Evolutionary conservation across 2,888 invertebrate genomes (phyloP), one percentile per base, ranked within the genome.

Genomic region (Dicyrtomina minuta): DNA sequence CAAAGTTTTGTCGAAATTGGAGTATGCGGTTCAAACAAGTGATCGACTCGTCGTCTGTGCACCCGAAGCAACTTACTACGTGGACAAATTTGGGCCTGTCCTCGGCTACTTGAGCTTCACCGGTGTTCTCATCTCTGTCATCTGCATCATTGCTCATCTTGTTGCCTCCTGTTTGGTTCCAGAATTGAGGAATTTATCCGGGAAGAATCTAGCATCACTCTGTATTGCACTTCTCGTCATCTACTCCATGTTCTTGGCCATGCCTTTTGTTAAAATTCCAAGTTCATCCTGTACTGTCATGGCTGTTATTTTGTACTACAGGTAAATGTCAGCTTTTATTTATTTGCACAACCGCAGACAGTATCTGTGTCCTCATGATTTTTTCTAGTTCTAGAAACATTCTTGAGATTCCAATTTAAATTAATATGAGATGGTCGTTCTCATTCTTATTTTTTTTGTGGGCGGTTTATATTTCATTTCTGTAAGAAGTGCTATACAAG

Each of bases 201-300:
- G 85, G 20, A 84, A 84, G 76, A 85, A 84, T 74, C 76, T 85
- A 55, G 83, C 84, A n/a, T 83, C 84, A n/a, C 80, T 85, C 13
- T 82, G 83, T 60, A 76, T 82, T 20, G 81, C 84, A 0, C 80
- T 86, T 12, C 80, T 85, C 66, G 75, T 82, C 8, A 84, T 84
- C 1, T 84, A 85, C 78, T 73, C 80, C n/a, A 79, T 82, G 51
- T 85, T 85, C 79, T 80, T 83, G 70, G 79, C 81, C 20, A 81
- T 82, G 39, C 82, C 82, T 64, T 80, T 82, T 66, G 78, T 81
- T 20, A 70, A 76, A 41, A 75, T 76, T 68, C 73, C 77, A 6
- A 74, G 75, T 13, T 66, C 66, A 6, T 78, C 79, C 5, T 85
- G 85, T 75, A 79, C 81, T 17, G 78, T 81, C 1, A 77, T 83